Conservation (phyloP, 2,113 vertebrate species). For the Xenopus laevis region DNA sequence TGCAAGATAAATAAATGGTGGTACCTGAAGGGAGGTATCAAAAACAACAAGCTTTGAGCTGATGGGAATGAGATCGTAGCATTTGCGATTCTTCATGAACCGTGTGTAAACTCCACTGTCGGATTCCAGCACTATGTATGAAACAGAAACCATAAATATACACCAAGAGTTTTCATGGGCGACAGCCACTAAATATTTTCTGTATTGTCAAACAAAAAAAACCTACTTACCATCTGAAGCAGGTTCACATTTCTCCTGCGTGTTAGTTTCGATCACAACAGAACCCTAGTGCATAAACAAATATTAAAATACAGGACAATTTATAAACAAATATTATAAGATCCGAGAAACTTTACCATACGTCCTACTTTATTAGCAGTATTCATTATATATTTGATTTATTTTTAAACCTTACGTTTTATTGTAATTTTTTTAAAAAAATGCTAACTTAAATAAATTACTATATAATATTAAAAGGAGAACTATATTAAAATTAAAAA, state of each 20-base stretch:
- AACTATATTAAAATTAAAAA: too few relatives aligned
- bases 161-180: background rate
- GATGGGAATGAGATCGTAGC: conserved; percentile 94
- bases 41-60: conserved; percentile 98
- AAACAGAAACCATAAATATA: background rate
- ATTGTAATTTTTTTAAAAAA: too few relatives aligned
- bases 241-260: conserved; percentile 14
- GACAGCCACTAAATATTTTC: background rate
- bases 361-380: too few relatives aligned
- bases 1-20: conserved; percentile 2
- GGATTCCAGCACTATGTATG: conserved; percentile 63
- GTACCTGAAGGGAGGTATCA: conserved; percentile 91
- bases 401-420: too few relatives aligned
- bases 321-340: too few relatives aligned
- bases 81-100: conserved; percentile 96
- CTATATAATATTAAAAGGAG: too few relatives aligned
- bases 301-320: too few relatives aligned
- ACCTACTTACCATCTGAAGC: conserved; percentile 19
- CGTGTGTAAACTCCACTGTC: conserved; percentile 77
- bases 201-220: background rate
- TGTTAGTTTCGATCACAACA: conserved; percentile 39
- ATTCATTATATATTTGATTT: too few relatives aligned
- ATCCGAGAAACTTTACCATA: too few relatives aligned
- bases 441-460: too few relatives aligned
- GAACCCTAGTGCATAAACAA: conserved; percentile 59